These are phyloP conservation scores for Sinocyclocheilus rhinocerous DNA, from an alignment of 2,113 vertebrate species.

Conservation along the genomic window DNA sequence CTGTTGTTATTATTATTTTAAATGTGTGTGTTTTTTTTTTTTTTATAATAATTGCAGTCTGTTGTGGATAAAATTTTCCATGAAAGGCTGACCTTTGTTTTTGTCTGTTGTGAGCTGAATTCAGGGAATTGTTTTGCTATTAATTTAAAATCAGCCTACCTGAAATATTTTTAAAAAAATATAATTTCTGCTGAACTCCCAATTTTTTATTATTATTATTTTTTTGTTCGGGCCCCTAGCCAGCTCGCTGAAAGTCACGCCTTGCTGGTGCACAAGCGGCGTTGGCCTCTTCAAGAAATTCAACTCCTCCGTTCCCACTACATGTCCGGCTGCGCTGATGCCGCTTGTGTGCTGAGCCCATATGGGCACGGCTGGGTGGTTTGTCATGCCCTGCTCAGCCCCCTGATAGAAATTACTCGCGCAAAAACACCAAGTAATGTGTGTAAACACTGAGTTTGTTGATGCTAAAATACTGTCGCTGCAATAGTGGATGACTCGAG, in stretches of 20 bases:
- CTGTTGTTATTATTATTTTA: too few species aligned
- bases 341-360: conserved; percentile 61
- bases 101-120: background rate
- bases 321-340: conserved; percentile 33
- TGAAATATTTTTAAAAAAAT: too few species aligned
- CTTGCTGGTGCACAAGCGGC: background rate
- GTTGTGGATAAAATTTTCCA: too few species aligned
- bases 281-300: conserved; percentile 8
- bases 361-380: conserved; percentile 52
- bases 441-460: conserved; percentile 75
- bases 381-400: conserved; percentile 30
- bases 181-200: background rate
- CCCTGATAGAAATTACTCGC: conserved; percentile 68
- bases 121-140: background rate
- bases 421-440: conserved; percentile 66
- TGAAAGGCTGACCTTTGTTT: background rate
- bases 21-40: too few species aligned
- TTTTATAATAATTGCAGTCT: too few species aligned
- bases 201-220: background rate
- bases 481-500: conserved; percentile 58
- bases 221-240: background rate
- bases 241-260: background rate
- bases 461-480: conserved; percentile 73
- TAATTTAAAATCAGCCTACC: background rate
- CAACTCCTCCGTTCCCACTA: conserved; percentile 2